A percentile compares a stretch with the other conserved stretches of the same genome.
phyloP scores from a whole-genome alignment of 2,113 vertebrate genomes.

The Urocynchramus pylzowi region DNA sequence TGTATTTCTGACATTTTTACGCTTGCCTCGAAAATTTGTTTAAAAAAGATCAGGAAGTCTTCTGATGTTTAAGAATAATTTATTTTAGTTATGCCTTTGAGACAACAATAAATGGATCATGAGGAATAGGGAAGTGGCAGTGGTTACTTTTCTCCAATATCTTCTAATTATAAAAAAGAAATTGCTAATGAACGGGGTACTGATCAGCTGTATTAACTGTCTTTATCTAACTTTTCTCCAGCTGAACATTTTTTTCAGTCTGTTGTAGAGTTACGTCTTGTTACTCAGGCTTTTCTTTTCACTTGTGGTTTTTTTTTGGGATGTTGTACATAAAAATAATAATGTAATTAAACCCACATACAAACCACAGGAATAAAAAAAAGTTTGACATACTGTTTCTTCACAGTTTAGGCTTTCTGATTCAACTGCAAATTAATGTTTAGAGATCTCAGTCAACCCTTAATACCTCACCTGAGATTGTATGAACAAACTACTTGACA shows the following conservation, averaged over 20 bases:
- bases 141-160: not conserved
- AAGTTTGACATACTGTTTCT: not conserved
- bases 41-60: not conserved
- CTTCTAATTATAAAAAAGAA: not conserved
- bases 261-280: not conserved
- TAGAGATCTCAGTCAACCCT: not conserved
- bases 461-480: fast-evolving
- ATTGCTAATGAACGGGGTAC: not conserved
- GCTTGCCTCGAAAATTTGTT: not conserved
- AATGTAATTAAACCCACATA: not conserved
- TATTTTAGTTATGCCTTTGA: not conserved
- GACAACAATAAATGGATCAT: not conserved
- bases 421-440: not conserved
- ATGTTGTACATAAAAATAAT: not conserved
- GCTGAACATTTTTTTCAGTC: not conserved
- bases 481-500: not conserved
- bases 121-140: not conserved
- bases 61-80: not conserved
- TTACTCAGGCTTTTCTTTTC: not conserved
- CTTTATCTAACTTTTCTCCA: not conserved
- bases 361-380: not conserved
- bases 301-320: not conserved
- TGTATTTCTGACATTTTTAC: not conserved
- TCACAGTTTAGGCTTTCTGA: not conserved
- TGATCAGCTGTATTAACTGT: not conserved